Conservation (phyloP, 37 sponge, comb jelly and placozoan species). For the Cladorhizidae sp. region DNA sequence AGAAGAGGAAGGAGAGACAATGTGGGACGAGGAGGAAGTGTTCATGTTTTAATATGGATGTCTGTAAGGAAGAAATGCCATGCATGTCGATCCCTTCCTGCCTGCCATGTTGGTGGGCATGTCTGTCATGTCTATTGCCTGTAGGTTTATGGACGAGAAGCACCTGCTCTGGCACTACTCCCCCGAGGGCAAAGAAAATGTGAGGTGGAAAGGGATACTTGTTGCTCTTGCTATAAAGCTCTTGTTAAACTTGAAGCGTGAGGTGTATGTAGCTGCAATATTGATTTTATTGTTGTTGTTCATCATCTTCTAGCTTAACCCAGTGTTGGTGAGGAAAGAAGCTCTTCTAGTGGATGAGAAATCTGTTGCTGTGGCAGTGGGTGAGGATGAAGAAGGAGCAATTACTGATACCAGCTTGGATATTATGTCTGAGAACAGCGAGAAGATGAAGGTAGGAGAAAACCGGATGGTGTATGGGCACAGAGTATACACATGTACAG, state of each 20-base stretch:
- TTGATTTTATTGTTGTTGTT: not conserved
- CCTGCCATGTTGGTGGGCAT: too few species aligned
- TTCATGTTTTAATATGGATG: not conserved
- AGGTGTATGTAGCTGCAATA: too few species aligned
- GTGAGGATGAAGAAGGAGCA: conserved; percentile 68
- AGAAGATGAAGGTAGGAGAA: conserved; percentile 42
- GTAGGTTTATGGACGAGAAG: conserved; percentile 65
- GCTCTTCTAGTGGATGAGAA: conserved; percentile 36
- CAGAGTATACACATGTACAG: too few species aligned
- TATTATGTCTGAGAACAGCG: not conserved
- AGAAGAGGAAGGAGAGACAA: too few species aligned
- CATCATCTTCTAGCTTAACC: conserved; percentile 13
- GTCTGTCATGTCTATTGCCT: too few species aligned
- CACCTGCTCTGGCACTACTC: conserved; percentile 66
- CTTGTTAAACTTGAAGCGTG: conserved; percentile 1
- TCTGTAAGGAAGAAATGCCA: not conserved
- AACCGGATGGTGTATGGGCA: too few species aligned
- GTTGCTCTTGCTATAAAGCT: too few species aligned
- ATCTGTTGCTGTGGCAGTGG: conserved; percentile 13
- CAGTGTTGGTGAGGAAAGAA: conserved; percentile 27
- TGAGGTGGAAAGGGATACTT: not conserved
- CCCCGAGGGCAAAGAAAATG: conserved; percentile 16
- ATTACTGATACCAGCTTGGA: conserved; percentile 58
- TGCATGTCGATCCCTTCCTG: not conserved
- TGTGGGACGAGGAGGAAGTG: not conserved